A percentile compares a stretch with the other conserved stretches of the same genome.
Conservation (phyloP, 2,888 invertebrate genomes). For the Nomada ruficornis region DNA sequence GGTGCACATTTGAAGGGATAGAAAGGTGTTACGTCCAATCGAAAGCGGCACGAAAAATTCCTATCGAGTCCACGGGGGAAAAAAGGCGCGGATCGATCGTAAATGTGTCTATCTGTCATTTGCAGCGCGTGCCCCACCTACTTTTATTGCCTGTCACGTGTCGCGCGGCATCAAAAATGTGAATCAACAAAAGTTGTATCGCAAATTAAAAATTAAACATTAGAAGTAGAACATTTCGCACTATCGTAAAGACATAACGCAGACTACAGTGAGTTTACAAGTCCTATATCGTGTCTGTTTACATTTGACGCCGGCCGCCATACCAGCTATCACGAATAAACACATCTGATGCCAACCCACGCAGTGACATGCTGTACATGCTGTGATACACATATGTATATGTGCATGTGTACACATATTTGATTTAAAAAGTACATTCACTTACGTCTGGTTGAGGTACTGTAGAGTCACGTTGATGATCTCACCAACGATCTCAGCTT, state of each 20-base stretch:
- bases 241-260: no score
- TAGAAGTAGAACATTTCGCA: no score
- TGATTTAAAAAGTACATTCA: conserved; percentile 65
- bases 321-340: conserved; percentile 53
- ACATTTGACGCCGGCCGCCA: conserved; percentile 48
- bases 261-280: neutral
- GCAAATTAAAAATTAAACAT: neutral
- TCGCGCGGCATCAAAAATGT: neutral
- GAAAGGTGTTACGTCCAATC: neutral
- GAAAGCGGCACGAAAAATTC: conserved; percentile 8
- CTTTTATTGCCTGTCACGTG: conserved; percentile 56
- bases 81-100: conserved; percentile 42
- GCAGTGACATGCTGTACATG: conserved; percentile 25
- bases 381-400: neutral
- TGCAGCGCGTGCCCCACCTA: conserved; percentile 58
- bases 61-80: conserved; percentile 5
- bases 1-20: neutral
- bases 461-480: conserved; percentile 91
- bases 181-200: conserved; percentile 30
- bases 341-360: conserved; percentile 28
- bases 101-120: conserved; percentile 56
- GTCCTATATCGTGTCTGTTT: conserved; percentile 40
- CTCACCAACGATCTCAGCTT: conserved; percentile 90
- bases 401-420: neutral
- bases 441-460: conserved; percentile 92